Evolutionary conservation across 2,113 vertebrate genomes (phyloP).

Genomic region (Aepyceros melampus): DNA sequence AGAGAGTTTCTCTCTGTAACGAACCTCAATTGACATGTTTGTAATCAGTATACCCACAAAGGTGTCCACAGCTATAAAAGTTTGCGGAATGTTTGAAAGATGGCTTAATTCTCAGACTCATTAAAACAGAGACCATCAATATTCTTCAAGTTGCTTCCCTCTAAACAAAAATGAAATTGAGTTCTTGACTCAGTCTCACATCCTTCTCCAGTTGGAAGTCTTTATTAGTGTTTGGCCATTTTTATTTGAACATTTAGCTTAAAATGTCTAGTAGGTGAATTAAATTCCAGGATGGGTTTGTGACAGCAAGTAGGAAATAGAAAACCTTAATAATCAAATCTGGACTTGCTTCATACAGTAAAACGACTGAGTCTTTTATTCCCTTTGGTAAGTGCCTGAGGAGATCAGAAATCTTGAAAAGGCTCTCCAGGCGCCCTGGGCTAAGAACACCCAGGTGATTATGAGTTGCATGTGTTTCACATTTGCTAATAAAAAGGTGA

Average conservation of each 20-base stretch:
- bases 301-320: neutral
- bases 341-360: constrained; percentile 27
- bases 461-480: constrained; percentile 15
- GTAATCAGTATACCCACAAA: neutral
- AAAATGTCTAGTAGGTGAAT: neutral
- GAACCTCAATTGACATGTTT: neutral
- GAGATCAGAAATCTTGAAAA: constrained; percentile 68
- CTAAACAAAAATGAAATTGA: neutral
- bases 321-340: constrained; percentile 27
- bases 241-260: neutral
- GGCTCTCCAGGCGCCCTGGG: neutral
- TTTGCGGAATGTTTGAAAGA: neutral
- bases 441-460: constrained; percentile 33
- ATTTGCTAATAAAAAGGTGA: constrained; percentile 30
- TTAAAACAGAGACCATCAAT: neutral
- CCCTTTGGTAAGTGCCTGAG: constrained; percentile 46
- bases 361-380: constrained; percentile 18
- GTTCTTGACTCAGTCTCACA: neutral
- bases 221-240: neutral
- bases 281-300: neutral
- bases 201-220: neutral
- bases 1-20: neutral
- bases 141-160: neutral
- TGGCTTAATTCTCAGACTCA: neutral
- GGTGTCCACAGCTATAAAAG: neutral